These are phyloP conservation scores for Mormyrus hasselquistii DNA, from an alignment of 2,797 vertebrate genomes.

Conservation along the genomic window DNA sequence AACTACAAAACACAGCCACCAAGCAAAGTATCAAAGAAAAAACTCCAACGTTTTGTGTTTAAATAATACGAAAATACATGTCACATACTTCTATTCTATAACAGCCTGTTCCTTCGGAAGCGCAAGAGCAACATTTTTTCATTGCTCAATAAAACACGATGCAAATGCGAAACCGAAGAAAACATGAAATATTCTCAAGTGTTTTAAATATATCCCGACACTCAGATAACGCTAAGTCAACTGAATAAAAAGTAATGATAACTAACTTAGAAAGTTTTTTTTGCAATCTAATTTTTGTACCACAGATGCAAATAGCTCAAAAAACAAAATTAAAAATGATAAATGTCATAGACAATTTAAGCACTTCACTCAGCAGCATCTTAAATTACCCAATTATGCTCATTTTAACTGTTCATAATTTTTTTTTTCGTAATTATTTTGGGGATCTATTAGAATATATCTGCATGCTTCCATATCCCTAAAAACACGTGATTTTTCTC, in stretches of 20 bases:
- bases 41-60: not conserved
- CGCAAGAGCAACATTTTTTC: not conserved
- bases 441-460: not conserved
- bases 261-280: not conserved
- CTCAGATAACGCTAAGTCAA: not conserved
- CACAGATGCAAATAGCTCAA: not conserved
- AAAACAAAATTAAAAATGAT: not conserved
- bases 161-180: not conserved
- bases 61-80: not conserved
- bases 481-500: not conserved
- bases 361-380: not conserved
- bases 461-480: not conserved
- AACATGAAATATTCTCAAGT: not conserved
- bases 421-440: not conserved
- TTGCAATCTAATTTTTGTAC: not conserved
- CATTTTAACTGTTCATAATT: not conserved
- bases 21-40: not conserved
- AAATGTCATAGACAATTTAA: not conserved
- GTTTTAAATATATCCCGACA: not conserved
- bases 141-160: not conserved
- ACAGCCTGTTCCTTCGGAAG: not conserved
- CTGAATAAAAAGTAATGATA: not conserved
- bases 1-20: not conserved
- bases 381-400: not conserved
- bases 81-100: not conserved